These are phyloP conservation scores for Heliconius erato DNA, from an alignment of 2,888 invertebrate species.

Conservation along the genomic window DNA sequence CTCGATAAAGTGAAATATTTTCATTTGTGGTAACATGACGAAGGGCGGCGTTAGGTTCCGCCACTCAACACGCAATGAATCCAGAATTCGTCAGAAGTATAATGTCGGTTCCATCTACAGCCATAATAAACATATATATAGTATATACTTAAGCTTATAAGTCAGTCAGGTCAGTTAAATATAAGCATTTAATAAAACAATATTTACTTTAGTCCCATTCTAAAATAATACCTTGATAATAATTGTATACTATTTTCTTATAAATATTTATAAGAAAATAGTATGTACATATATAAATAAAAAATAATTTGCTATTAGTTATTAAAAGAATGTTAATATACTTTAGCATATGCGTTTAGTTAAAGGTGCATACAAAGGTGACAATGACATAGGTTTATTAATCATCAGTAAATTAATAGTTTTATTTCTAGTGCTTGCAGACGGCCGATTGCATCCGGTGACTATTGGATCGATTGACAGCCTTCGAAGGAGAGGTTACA, in stretches of 20 bases:
- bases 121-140: too few species aligned
- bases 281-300: background rate
- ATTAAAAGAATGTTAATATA: constrained; percentile 24
- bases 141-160: too few species aligned
- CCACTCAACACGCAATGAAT: too few species aligned
- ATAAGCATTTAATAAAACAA: background rate
- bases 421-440: constrained; percentile 70
- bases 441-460: constrained; percentile 75
- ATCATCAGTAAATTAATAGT: constrained; percentile 48
- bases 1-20: too few species aligned
- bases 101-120: too few species aligned
- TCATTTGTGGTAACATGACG: too few species aligned
- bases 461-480: constrained; percentile 70
- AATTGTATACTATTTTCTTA: background rate
- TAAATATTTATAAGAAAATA: background rate
- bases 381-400: constrained; percentile 38
- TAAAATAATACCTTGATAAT: background rate
- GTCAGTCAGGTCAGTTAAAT: background rate
- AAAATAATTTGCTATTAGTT: constrained; percentile 1
- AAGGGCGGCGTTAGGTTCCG: too few species aligned
- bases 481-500: constrained; percentile 58
- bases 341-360: constrained; percentile 25
- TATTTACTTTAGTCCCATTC: background rate
- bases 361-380: constrained; percentile 37
- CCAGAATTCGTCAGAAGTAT: too few species aligned